These are phyloP conservation scores for Eugnorisma glareosa DNA, from an alignment of 2,888 invertebrate species.

Conservation along the genomic window DNA sequence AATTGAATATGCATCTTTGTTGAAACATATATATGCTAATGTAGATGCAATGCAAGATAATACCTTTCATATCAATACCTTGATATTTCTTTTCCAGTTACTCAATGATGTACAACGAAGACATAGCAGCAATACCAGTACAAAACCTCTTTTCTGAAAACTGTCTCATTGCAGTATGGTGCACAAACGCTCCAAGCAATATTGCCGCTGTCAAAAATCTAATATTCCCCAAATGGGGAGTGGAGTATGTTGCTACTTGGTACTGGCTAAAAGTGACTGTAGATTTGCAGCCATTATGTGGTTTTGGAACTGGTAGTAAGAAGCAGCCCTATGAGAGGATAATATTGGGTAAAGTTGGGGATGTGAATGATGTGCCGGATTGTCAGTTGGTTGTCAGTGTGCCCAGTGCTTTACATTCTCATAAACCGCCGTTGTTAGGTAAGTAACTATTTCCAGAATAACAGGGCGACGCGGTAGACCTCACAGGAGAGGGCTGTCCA, in stretches of 20 bases:
- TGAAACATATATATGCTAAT: neutral
- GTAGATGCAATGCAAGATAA: no score
- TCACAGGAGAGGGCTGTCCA: no score
- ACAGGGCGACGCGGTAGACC: no score
- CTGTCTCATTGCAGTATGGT: conserved; percentile 96
- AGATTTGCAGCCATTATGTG: conserved; percentile 92
- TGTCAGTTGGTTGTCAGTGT: conserved; percentile 94
- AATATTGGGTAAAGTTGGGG: conserved; percentile 83
- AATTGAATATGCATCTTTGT: neutral
- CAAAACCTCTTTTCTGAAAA: conserved; percentile 90
- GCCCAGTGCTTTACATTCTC: conserved; percentile 98
- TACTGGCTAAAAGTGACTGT: conserved; percentile 97
- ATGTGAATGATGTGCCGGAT: conserved; percentile 79
- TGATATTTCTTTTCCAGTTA: conserved; percentile 89
- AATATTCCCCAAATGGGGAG: conserved; percentile 95
- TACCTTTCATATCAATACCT: neutral
- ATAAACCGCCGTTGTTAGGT: conserved; percentile 97
- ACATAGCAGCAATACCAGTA: conserved; percentile 93
- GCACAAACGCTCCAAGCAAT: conserved; percentile 95
- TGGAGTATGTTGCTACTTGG: conserved; percentile 93
- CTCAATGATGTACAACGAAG: conserved; percentile 94
- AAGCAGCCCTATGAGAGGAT: conserved; percentile 98
- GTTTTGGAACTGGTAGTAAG: conserved; percentile 91
- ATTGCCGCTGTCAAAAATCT: conserved; percentile 92
- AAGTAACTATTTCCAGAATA: conserved; percentile 64